Evolutionary conservation across 2,797 vertebrate species (phyloP).

Genomic region (Hydrolagus colliei): DNA sequence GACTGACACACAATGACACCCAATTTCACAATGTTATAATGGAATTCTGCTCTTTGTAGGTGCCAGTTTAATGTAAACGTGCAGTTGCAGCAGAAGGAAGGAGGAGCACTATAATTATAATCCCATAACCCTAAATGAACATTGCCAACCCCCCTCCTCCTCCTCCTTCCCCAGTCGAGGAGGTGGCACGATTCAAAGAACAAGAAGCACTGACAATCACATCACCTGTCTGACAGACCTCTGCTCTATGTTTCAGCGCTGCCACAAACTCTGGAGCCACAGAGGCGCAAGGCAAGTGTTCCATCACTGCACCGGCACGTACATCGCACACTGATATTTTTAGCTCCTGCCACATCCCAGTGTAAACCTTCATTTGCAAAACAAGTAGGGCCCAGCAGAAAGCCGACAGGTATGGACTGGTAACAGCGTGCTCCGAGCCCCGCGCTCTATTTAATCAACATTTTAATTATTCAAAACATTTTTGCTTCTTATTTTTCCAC

Average conservation of each 20-base stretch:
- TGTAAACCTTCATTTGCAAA: neutral
- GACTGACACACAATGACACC: no score
- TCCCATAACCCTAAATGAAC: no score
- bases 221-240: neutral
- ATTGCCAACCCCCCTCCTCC: neutral
- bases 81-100: neutral
- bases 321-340: conserved; percentile 4
- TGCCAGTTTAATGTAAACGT: no score
- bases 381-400: neutral
- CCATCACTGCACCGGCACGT: neutral
- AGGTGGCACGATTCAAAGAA: neutral
- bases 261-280: neutral
- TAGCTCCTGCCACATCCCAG: neutral
- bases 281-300: neutral
- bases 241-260: neutral
- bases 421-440: neutral
- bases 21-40: neutral
- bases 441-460: neutral
- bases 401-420: neutral
- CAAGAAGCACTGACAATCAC: neutral
- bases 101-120: neutral
- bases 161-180: no score
- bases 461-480: conserved; percentile 25
- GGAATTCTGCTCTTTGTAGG: neutral
- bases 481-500: conserved; percentile 31